phyloP scores from a whole-genome alignment of 2,888 invertebrate genomes.

The Microplitis deprimator region DNA sequence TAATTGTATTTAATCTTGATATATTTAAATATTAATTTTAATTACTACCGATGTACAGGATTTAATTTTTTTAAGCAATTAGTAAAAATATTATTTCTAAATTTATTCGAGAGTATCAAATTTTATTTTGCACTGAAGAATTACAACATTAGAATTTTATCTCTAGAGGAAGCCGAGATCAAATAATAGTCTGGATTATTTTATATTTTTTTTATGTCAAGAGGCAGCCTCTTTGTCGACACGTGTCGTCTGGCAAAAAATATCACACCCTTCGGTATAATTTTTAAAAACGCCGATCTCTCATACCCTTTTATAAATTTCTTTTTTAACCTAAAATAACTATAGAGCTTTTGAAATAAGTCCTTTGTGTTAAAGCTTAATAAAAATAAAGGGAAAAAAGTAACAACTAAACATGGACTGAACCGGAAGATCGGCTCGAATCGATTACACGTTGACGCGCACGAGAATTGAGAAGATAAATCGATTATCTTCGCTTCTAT shows the following conservation, averaged over 20 bases:
- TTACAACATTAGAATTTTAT: too few species aligned
- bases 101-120: too few species aligned
- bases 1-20: not conserved
- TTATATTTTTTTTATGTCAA: too few species aligned
- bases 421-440: slow-evolving; percentile 21
- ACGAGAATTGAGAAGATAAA: slow-evolving; percentile 37
- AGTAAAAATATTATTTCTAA: too few species aligned
- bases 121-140: too few species aligned
- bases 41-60: not conserved
- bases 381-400: not conserved
- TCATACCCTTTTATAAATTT: not conserved
- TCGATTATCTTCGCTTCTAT: slow-evolving; percentile 42
- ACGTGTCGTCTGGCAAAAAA: not conserved
- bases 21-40: not conserved
- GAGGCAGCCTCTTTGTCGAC: not conserved
- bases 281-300: not conserved
- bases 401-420: not conserved
- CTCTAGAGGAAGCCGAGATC: too few species aligned
- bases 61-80: too few species aligned
- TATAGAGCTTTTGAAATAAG: slow-evolving; percentile 1
- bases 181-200: too few species aligned
- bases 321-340: not conserved
- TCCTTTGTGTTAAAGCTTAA: slow-evolving; percentile 9
- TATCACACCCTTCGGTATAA: not conserved
- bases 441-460: slow-evolving; percentile 41